A percentile compares a stretch with the other conserved stretches of the same genome.
Conservation (phyloP, 2,797 vertebrate species). For the Ambastaia sidthimunki region DNA sequence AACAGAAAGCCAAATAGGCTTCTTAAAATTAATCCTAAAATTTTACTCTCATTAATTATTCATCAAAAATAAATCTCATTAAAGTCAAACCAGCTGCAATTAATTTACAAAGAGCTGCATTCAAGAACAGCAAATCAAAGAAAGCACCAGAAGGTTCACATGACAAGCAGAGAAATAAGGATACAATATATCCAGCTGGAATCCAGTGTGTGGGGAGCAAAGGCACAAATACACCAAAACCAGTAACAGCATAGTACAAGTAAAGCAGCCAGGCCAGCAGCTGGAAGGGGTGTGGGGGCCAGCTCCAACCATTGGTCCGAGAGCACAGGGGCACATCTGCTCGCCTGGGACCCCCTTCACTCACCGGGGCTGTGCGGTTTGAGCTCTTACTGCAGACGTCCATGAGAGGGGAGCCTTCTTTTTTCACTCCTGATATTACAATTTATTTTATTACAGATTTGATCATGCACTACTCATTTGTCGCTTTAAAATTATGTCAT, state of each 20-base stretch:
- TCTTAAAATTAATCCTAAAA: neutral
- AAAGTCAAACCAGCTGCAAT: neutral
- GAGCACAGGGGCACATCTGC: constrained; percentile 79
- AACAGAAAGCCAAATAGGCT: neutral
- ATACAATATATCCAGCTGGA: constrained; percentile 94
- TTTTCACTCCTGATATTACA: constrained; percentile 19
- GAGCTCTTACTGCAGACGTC: constrained; percentile 87
- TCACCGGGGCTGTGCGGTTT: constrained; percentile 88
- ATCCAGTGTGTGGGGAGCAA: constrained; percentile 91
- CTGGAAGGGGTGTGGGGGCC: constrained; percentile 94
- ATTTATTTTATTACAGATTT: constrained; percentile 18
- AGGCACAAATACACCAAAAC: constrained; percentile 91
- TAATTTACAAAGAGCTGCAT: neutral
- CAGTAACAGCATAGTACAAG: constrained; percentile 85
- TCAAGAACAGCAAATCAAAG: neutral
- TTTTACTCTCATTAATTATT: no score
- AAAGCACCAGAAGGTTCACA: neutral
- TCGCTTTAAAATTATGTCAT: neutral
- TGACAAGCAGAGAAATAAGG: constrained; percentile 71
- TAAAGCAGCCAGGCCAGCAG: constrained; percentile 90
- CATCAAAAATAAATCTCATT: no score
- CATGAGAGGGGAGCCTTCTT: constrained; percentile 76
- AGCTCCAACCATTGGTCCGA: constrained; percentile 96
- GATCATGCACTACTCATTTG: neutral
- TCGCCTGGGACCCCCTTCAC: constrained; percentile 58